These are phyloP conservation scores for Diprion similis DNA, from an alignment of 1,140 invertebrate genomes.

Conservation along the genomic window DNA sequence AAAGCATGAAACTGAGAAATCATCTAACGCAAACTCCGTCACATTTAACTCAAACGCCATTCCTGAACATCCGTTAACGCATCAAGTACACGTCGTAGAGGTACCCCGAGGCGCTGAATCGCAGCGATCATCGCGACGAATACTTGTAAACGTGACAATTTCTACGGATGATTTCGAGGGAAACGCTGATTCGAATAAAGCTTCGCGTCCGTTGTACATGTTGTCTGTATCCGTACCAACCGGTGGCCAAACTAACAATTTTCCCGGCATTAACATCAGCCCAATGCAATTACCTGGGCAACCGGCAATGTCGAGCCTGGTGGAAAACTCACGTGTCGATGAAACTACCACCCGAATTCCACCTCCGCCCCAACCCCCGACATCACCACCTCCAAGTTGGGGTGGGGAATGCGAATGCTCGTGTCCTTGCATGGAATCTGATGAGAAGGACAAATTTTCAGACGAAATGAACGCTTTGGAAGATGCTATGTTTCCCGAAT, in stretches of 20 bases:
- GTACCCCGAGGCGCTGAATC: slow-evolving; percentile 22
- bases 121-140: slow-evolving; percentile 58
- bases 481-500: slow-evolving; percentile 17
- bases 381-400: slow-evolving; percentile 48
- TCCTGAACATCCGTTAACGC: slow-evolving; percentile 17
- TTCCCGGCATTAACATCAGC: slow-evolving; percentile 65
- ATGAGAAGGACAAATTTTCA: slow-evolving; percentile 52
- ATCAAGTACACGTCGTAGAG: slow-evolving; percentile 31
- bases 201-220: slow-evolving; percentile 72
- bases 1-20: slow-evolving; percentile 17
- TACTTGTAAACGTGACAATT: slow-evolving; percentile 79
- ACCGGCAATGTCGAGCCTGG: slow-evolving; percentile 22
- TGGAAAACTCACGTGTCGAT: slow-evolving; percentile 42
- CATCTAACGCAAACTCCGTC: slow-evolving; percentile 15
- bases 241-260: slow-evolving; percentile 60
- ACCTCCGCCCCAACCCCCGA: slow-evolving; percentile 43
- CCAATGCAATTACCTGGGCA: slow-evolving; percentile 51
- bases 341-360: slow-evolving; percentile 26
- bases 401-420: slow-evolving; percentile 79
- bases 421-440: slow-evolving; percentile 69
- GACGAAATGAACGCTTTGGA: slow-evolving; percentile 57
- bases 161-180: slow-evolving; percentile 64
- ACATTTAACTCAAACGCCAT: neutral
- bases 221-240: slow-evolving; percentile 76
- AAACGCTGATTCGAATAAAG: slow-evolving; percentile 54